Base-by-base conservation (phyloP, 2,797 vertebrate species). In the Australoheros facetus region DNA sequence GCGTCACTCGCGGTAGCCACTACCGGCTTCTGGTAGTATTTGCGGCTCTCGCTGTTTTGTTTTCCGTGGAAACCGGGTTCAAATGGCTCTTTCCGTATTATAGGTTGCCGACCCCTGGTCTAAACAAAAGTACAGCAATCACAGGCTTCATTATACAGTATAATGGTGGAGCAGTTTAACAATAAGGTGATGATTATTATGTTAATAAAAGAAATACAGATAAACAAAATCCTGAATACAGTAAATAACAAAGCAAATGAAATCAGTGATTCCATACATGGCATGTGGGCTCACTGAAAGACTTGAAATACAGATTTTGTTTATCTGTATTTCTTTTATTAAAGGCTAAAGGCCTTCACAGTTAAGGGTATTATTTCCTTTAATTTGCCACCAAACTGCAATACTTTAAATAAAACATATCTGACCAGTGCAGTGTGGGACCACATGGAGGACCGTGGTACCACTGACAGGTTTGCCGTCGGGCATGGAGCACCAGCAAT, bases 401-500 rank as follows among this genome's bases (percentile, higher is more conserved):
- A 4, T 21, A 28, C 10, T 30, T 11, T 42, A 21, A 66, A n/a
- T 60, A 28, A 58, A 66, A n/a, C 1, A 1, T 3, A 13, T 69
- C 84, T 86, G 42, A 95, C 94, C 91, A 13, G 92, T 89, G 82
- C 94, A 95, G 86, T 92, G 92, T 28, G 94, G 94, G 4, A 64
- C 83, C 73, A 85, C 60, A 2, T 93, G 87, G 30, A 91, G 88
- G 48, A 91, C 90, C 0, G 93, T 90, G 2, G 94, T 94, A 0
- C 91, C 90, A 11, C 90, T 90, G 78, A 95, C 77, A 1, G 93
- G 93, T n/a, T 92, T 94, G n/a, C 94, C 95, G 5, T 95, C 92
- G 0, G 90, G 82, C 1, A 79, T 91, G 51, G 93, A 93, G 70
- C 95, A 95, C 94, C 95, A 95, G 82, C 95, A 95, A 82, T 93